Percentiles rank a stretch among this genome's conserved stretches.
These are phyloP conservation scores for Eupsilia transversa DNA, from an alignment of 2,888 invertebrate species.

Conservation along the genomic window DNA sequence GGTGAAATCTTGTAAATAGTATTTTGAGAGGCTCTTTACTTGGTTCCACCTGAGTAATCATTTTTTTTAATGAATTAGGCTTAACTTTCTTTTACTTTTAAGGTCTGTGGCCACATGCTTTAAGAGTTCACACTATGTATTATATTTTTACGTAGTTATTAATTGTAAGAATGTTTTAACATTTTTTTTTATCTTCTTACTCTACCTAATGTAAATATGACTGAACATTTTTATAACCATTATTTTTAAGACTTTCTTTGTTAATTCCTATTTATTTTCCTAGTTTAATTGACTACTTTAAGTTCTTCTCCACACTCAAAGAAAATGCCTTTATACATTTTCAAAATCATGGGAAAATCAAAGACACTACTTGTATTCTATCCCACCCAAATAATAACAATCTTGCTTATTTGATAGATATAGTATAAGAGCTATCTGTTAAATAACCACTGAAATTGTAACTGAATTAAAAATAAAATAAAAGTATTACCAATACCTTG, in stretches of 20 bases:
- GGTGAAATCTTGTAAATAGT: conserved; percentile 89
- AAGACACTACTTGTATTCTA: conserved; percentile 53
- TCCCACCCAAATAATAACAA: conserved; percentile 65
- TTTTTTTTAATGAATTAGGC: conserved; percentile 61
- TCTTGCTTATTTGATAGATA: conserved; percentile 62
- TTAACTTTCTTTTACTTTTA: conserved; percentile 65
- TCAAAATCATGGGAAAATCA: conserved; percentile 49
- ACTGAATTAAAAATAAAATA: conserved; percentile 61
- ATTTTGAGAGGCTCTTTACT: conserved; percentile 81
- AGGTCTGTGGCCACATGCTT: conserved; percentile 75
- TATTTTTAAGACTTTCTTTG: conserved; percentile 67
- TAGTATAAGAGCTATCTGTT: conserved; percentile 52
- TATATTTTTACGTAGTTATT: conserved; percentile 68
- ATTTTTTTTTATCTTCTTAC: conserved; percentile 71
- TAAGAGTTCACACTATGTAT: conserved; percentile 73
- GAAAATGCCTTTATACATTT: conserved; percentile 46
- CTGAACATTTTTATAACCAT: conserved; percentile 79
- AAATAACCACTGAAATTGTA: conserved; percentile 62
- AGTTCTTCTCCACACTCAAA: conserved; percentile 38
- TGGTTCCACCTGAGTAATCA: conserved; percentile 81
- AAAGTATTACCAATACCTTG: conserved; percentile 57
- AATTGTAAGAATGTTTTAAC: conserved; percentile 74
- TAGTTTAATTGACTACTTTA: conserved; percentile 49
- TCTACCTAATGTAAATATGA: conserved; percentile 71
- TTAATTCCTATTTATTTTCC: conserved; percentile 67